Conservation (phyloP, 2,888 invertebrate species). For the Glyphotaelius pellucidus region DNA sequence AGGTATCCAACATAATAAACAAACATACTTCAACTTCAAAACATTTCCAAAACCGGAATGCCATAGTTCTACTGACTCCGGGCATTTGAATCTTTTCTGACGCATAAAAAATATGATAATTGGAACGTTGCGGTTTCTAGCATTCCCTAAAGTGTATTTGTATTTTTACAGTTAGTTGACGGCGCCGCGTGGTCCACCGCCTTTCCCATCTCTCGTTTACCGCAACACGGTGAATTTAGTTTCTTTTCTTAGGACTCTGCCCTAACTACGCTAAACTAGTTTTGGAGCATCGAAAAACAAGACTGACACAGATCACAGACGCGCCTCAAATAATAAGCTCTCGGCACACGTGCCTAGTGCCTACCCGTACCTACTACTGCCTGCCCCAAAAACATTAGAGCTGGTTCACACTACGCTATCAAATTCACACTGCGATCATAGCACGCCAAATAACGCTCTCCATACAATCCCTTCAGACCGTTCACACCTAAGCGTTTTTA, state of each 20-base stretch:
- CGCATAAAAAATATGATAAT: neutral
- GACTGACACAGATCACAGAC: conserved; percentile 11
- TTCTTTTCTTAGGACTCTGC: conserved; percentile 3
- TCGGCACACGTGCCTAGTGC: neutral
- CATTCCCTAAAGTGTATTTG: neutral
- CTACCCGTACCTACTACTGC: neutral
- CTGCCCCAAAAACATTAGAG: conserved; percentile 2
- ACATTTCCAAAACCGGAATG: neutral
- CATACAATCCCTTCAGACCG: no score
- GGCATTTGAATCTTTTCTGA: neutral
- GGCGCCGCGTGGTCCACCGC: neutral
- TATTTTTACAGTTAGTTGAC: neutral
- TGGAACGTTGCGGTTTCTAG: neutral
- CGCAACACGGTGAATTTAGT: neutral
- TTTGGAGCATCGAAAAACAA: neutral
- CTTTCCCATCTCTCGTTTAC: neutral
- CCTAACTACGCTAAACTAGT: conserved; percentile 1
- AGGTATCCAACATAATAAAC: neutral
- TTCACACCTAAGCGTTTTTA: no score
- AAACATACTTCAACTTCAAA: neutral
- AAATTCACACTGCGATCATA: no score
- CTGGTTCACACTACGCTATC: no score
- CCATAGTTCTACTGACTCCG: neutral
- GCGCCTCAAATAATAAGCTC: conserved; percentile 9
- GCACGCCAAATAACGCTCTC: no score